Evolutionary conservation across 2,888 invertebrate genomes (phyloP).

Genomic region (Seira ritae): DNA sequence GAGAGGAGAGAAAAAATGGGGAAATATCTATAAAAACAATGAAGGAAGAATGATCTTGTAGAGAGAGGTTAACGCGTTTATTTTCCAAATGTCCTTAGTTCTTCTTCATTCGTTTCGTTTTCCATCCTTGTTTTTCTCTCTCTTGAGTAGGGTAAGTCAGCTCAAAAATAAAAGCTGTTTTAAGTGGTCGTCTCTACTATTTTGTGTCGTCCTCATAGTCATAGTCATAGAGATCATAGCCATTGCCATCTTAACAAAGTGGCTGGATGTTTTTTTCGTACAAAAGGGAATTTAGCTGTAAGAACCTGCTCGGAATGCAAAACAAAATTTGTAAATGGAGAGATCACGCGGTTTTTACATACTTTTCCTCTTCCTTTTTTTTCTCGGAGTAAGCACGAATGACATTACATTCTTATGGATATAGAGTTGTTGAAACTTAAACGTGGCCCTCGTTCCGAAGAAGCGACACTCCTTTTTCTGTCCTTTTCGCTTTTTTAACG

Average conservation of each 20-base stretch:
- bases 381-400: slow-evolving; percentile 29
- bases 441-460: too few relatives aligned
- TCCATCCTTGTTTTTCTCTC: slow-evolving; percentile 24
- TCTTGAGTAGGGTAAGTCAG: background rate
- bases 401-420: slow-evolving; percentile 34
- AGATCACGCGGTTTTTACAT: slow-evolving; percentile 55
- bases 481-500: background rate
- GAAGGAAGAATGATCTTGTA: slow-evolving; percentile 63
- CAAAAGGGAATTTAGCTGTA: slow-evolving; percentile 55
- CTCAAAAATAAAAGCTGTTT: slow-evolving; percentile 10
- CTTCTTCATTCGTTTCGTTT: slow-evolving; percentile 23
- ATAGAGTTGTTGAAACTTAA: background rate
- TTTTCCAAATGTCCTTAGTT: slow-evolving; percentile 60
- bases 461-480: too few relatives aligned
- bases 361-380: slow-evolving; percentile 23
- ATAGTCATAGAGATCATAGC: background rate
- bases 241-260: slow-evolving; percentile 34
- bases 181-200: slow-evolving; percentile 5
- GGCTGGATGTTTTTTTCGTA: slow-evolving; percentile 41
- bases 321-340: slow-evolving; percentile 64
- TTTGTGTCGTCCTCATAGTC: background rate
- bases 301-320: slow-evolving; percentile 66
- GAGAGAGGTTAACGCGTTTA: slow-evolving; percentile 64
- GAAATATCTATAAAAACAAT: slow-evolving; percentile 67
- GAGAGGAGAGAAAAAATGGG: slow-evolving; percentile 45